Conservation (phyloP, 2,888 invertebrate genomes). For the Aporophyla nigra region DNA sequence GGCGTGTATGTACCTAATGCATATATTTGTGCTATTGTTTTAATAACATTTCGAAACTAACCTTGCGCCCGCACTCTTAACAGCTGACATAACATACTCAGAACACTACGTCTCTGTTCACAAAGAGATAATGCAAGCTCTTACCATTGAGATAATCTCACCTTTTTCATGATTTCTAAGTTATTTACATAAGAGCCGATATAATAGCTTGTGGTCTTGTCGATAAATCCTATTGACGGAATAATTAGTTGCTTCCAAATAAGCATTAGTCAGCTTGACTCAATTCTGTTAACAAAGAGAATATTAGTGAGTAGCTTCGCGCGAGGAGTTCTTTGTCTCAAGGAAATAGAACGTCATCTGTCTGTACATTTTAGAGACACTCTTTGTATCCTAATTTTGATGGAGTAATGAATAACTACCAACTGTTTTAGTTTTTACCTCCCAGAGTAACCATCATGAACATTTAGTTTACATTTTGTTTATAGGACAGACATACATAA, state of each 20-base stretch:
- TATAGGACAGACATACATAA: conserved; percentile 5
- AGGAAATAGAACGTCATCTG: conserved; percentile 45
- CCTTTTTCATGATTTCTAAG: conserved; percentile 36
- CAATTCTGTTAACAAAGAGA: conserved; percentile 48
- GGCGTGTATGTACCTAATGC: conserved; percentile 46
- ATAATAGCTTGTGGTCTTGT: conserved; percentile 36
- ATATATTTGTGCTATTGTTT: conserved; percentile 61
- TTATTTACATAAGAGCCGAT: conserved; percentile 45
- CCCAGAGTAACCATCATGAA: background rate
- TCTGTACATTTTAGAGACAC: conserved; percentile 28
- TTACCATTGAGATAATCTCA: conserved; percentile 19
- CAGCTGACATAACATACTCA: conserved; percentile 18
- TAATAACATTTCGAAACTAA: conserved; percentile 51
- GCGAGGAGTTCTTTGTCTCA: conserved; percentile 40
- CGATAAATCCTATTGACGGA: conserved; percentile 58
- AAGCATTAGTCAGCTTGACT: conserved; percentile 44
- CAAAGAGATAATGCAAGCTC: conserved; percentile 16
- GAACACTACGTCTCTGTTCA: conserved; percentile 18
- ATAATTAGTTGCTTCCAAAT: conserved; percentile 65
- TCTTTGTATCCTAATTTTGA: conserved; percentile 39
- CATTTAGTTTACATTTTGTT: conserved; percentile 5
- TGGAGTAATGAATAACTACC: conserved; percentile 20
- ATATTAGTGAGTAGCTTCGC: conserved; percentile 43
- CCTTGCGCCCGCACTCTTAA: conserved; percentile 28
- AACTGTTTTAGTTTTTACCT: conserved; percentile 19